Conservation (phyloP, 2,888 invertebrate species). For the Macrosoma leucophasiata region DNA sequence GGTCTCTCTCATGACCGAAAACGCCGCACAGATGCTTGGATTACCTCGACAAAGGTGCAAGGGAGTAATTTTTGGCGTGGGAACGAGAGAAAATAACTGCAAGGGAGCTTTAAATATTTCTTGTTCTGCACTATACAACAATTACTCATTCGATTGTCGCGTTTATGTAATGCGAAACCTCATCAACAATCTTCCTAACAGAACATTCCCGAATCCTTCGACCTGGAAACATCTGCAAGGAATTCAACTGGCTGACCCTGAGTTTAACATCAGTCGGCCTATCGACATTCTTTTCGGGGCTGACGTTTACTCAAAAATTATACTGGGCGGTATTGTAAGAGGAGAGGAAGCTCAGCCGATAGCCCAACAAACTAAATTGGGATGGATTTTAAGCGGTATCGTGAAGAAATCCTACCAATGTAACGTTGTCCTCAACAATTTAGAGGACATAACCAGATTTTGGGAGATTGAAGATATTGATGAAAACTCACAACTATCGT, state of each 20-base stretch:
- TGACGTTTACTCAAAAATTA: conserved; percentile 16
- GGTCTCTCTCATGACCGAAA: conserved; percentile 19
- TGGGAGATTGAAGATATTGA: conserved; percentile 6
- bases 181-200: background rate
- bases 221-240: conserved; percentile 17
- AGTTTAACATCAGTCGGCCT: conserved; percentile 15
- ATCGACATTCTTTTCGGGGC: conserved; percentile 20
- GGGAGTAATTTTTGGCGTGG: conserved; percentile 19
- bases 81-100: conserved; percentile 4
- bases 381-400: conserved; percentile 23
- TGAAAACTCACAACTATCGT: conserved; percentile 14
- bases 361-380: conserved; percentile 26
- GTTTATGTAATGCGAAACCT: conserved; percentile 6
- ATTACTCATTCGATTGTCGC: conserved; percentile 4
- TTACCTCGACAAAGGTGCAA: conserved; percentile 12
- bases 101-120: conserved; percentile 6
- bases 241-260: conserved; percentile 23
- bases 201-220: conserved; percentile 9
- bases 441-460: background rate
- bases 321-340: conserved; percentile 9
- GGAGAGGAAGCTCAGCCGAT: conserved; percentile 11
- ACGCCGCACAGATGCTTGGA: conserved; percentile 18
- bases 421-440: conserved; percentile 4
- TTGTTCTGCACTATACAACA: conserved; percentile 1
- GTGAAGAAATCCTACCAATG: conserved; percentile 10